Conservation (phyloP, 2,888 invertebrate genomes). For the Chymomyza amoena region DNA sequence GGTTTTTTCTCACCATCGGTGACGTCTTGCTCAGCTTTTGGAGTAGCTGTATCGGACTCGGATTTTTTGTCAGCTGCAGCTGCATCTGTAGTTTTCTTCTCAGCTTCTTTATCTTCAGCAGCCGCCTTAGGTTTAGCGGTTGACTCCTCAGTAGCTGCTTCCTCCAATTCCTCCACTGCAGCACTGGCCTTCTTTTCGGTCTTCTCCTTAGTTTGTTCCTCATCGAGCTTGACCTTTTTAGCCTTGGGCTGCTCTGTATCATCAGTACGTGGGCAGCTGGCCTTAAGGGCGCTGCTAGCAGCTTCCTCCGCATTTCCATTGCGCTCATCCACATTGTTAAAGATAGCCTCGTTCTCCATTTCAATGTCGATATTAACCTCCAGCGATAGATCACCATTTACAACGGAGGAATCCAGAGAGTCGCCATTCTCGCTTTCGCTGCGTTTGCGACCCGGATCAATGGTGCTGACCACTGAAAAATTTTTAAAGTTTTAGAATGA, state of each 20-base stretch:
- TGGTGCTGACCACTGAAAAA: slow-evolving; percentile 85
- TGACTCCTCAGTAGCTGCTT: not conserved
- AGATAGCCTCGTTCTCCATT: slow-evolving; percentile 80
- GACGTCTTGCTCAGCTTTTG: slow-evolving; percentile 1
- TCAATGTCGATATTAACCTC: slow-evolving; percentile 82
- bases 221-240: slow-evolving; percentile 76
- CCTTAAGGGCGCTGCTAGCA: slow-evolving; percentile 30
- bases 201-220: slow-evolving; percentile 19
- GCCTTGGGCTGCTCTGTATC: slow-evolving; percentile 79
- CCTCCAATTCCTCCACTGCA: not conserved
- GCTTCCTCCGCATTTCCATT: slow-evolving; percentile 75
- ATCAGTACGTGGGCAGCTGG: slow-evolving; percentile 63
- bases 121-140: not conserved
- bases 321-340: slow-evolving; percentile 61
- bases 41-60: slow-evolving; percentile 15
- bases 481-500: not conserved
- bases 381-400: slow-evolving; percentile 79
- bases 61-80: not conserved
- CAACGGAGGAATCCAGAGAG: slow-evolving; percentile 79
- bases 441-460: slow-evolving; percentile 83
- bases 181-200: not conserved
- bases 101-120: not conserved
- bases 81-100: not conserved
- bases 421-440: slow-evolving; percentile 85
- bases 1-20: slow-evolving; percentile 9